Percentiles rank a stretch among this genome's conserved stretches.
phyloP scores from a whole-genome alignment of 2,113 vertebrate species.

The Chamaetylas fuelleborni region DNA sequence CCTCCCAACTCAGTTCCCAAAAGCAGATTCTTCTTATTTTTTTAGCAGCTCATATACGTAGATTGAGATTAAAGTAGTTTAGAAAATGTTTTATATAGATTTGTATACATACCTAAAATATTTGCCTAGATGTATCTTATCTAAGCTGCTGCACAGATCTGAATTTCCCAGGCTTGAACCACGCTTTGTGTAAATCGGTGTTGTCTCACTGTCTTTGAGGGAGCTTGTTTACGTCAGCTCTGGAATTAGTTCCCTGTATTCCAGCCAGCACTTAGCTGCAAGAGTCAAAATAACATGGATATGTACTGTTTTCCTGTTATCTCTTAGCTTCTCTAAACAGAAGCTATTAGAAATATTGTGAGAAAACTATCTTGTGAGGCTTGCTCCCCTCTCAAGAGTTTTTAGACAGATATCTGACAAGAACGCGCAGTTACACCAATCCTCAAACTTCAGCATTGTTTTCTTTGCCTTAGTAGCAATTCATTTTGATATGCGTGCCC shows the following conservation, averaged over 20 bases:
- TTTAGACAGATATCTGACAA: not conserved
- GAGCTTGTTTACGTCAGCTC: conserved; percentile 51
- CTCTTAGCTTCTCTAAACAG: conserved; percentile 37
- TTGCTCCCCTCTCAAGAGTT: not conserved
- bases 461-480: not conserved
- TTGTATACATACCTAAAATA: conserved; percentile 50
- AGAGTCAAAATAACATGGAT: conserved; percentile 39
- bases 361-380: conserved; percentile 10
- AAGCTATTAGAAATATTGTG: conserved; percentile 47
- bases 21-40: not conserved
- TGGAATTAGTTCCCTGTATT: conserved; percentile 39
- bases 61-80: conserved; percentile 19
- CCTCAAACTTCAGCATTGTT: not conserved
- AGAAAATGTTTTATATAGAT: conserved; percentile 51
- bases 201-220: conserved; percentile 42
- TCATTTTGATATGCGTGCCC: not conserved
- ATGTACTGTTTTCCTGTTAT: conserved; percentile 30
- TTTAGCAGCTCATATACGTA: not conserved
- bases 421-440: not conserved
- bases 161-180: conserved; percentile 48
- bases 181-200: conserved; percentile 24
- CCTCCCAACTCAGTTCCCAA: not conserved
- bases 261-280: conserved; percentile 21
- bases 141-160: conserved; percentile 6
- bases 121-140: conserved; percentile 57